A percentile compares a stretch with the other conserved stretches of the same genome.
These are phyloP conservation scores for Rhinopomastus cyanomelas DNA, from an alignment of 2,113 vertebrate species.

Conservation along the genomic window DNA sequence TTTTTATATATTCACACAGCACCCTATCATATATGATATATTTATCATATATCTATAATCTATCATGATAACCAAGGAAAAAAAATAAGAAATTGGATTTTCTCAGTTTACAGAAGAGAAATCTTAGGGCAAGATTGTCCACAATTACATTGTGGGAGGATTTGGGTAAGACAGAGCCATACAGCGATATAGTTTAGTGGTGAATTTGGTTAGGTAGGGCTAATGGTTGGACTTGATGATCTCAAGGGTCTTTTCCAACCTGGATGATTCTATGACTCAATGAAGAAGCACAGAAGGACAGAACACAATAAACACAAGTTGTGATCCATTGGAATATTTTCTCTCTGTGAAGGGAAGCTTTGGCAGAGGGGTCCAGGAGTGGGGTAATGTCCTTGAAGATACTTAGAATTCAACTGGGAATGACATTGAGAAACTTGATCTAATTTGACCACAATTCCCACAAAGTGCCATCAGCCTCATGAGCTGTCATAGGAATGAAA, in stretches of 20 bases:
- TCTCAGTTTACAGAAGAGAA: neutral
- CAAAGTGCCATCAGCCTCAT: neutral
- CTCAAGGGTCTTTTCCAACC: too few relatives aligned
- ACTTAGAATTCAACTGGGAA: neutral
- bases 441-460: neutral
- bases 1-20: neutral
- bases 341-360: neutral
- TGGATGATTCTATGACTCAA: too few relatives aligned
- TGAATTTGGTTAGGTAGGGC: too few relatives aligned
- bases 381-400: neutral
- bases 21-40: neutral
- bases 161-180: neutral
- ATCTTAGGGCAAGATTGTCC: neutral
- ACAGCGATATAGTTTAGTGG: too few relatives aligned
- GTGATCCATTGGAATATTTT: neutral
- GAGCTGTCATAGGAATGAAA: neutral
- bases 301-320: neutral
- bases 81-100: neutral
- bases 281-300: neutral
- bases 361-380: neutral
- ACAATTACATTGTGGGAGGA: neutral
- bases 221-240: too few relatives aligned
- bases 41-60: neutral
- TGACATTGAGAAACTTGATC: neutral
- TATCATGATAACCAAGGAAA: neutral